These are phyloP conservation scores for Nycticebus coucang DNA, from an alignment of 2,113 vertebrate genomes.

Conservation along the genomic window DNA sequence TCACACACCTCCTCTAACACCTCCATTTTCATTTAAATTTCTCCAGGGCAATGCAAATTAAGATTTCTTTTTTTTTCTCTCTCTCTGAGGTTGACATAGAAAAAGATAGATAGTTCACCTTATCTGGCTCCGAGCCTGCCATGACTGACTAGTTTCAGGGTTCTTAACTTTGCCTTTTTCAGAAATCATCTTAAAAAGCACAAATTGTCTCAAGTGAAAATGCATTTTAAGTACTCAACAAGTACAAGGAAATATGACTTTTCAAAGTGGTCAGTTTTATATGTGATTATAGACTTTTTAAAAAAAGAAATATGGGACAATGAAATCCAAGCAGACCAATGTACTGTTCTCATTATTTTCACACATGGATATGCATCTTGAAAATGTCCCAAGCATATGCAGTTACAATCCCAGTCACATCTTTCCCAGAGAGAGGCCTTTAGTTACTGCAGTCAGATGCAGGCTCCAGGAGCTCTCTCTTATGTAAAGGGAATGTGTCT, in stretches of 20 bases:
- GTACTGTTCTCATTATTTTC: neutral
- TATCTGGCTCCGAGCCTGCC: neutral
- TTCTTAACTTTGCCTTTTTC: constrained; percentile 19
- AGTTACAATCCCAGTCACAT: neutral
- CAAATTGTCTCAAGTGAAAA: neutral
- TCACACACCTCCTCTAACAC: constrained; percentile 64
- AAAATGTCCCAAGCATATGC: neutral
- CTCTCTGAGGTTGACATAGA: neutral
- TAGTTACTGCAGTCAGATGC: neutral
- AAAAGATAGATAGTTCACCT: constrained; percentile 57
- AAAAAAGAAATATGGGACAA: neutral
- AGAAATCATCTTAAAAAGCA: neutral
- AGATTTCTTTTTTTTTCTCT: neutral
- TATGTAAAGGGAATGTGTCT: neutral
- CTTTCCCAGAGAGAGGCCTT: neutral
- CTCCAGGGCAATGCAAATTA: constrained; percentile 60
- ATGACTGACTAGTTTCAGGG: constrained; percentile 11
- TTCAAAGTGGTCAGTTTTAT: neutral
- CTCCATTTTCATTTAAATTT: constrained; percentile 71
- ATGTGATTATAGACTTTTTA: neutral
- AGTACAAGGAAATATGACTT: neutral
- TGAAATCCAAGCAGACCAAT: neutral
- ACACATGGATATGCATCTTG: neutral
- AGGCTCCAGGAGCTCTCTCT: neutral
- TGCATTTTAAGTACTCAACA: constrained; percentile 10